Conservation (phyloP, 2,113 vertebrate species). For the Agelaius phoeniceus region DNA sequence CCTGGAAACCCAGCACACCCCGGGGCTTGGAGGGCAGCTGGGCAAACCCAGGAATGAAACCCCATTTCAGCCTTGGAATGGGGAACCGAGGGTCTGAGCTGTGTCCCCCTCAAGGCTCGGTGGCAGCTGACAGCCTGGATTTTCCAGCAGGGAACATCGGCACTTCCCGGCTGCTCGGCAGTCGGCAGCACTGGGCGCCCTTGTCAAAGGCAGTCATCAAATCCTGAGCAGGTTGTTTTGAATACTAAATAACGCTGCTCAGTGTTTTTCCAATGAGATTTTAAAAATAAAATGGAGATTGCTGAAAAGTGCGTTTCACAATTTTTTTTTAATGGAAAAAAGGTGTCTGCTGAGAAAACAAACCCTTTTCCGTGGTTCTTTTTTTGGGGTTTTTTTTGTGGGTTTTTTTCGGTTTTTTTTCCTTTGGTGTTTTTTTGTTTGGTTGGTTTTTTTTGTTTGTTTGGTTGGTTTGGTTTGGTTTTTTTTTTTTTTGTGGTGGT, state of each 20-base stretch:
- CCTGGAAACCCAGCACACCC: neutral
- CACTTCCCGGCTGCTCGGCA: neutral
- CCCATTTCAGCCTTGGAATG: neutral
- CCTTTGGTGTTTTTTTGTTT: too few relatives aligned
- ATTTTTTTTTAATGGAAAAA: neutral
- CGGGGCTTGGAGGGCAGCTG: neutral
- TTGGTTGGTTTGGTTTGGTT: too few relatives aligned
- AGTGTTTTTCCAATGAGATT: neutral
- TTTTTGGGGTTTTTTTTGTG: too few relatives aligned
- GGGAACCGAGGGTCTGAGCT: neutral
- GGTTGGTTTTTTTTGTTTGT: too few relatives aligned
- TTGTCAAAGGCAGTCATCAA: neutral
- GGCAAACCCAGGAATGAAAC: neutral
- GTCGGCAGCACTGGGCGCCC: neutral
- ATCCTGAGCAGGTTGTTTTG: neutral
- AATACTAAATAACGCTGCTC: neutral
- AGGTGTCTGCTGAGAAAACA: neutral
- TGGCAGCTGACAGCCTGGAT: neutral
- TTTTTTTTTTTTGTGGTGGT: too few relatives aligned
- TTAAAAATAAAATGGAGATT: neutral
- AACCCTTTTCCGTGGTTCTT: neutral
- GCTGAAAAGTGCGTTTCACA: neutral
- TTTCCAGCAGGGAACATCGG: rapidly evolving
- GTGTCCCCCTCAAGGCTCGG: neutral
- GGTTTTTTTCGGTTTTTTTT: too few relatives aligned